phyloP scores from a whole-genome alignment of 2,113 vertebrate genomes.

The Synodontis membranacea region DNA sequence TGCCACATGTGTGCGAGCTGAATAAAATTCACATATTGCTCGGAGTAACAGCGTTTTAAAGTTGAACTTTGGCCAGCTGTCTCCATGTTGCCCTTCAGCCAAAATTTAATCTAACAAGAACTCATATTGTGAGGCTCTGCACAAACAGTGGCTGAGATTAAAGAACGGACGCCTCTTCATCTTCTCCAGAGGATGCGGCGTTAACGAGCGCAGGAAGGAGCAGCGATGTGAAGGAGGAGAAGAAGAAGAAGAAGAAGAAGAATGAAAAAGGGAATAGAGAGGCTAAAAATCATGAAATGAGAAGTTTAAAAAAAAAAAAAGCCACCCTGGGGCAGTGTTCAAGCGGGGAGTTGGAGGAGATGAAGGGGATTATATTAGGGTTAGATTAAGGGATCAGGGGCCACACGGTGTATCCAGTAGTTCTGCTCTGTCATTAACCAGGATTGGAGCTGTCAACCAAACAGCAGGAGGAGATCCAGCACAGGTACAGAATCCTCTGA shows the following conservation, averaged over 20 bases:
- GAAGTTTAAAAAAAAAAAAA: conserved; percentile 1
- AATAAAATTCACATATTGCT: background rate
- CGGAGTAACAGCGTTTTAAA: conserved; percentile 6
- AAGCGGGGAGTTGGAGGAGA: conserved; percentile 27
- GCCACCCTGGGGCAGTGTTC: conserved; percentile 2
- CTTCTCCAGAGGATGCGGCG: conserved; percentile 5
- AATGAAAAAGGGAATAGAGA: conserved; percentile 4
- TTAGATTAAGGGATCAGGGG: conserved; percentile 51
- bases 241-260: background rate
- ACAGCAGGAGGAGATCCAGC: conserved; percentile 32
- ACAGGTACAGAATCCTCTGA: conserved; percentile 10
- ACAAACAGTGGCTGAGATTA: conserved; percentile 23
- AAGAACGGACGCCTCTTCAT: conserved; percentile 12
- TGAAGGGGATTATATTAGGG: conserved; percentile 46
- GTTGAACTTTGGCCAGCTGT: conserved; percentile 13
- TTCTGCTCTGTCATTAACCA: conserved; percentile 27
- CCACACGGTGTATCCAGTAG: conserved; percentile 34
- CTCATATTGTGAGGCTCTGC: conserved; percentile 7
- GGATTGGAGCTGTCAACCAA: conserved; percentile 49
- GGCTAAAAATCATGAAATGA: conserved; percentile 22
- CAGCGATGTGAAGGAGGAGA: background rate
- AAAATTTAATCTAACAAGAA: conserved; percentile 14
- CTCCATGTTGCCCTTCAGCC: background rate
- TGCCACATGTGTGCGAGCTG: background rate
- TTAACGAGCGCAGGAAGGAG: conserved; percentile 5